Evolutionary conservation across 1,140 invertebrate species (phyloP).

Genomic region (Sycophaga agraensis): DNA sequence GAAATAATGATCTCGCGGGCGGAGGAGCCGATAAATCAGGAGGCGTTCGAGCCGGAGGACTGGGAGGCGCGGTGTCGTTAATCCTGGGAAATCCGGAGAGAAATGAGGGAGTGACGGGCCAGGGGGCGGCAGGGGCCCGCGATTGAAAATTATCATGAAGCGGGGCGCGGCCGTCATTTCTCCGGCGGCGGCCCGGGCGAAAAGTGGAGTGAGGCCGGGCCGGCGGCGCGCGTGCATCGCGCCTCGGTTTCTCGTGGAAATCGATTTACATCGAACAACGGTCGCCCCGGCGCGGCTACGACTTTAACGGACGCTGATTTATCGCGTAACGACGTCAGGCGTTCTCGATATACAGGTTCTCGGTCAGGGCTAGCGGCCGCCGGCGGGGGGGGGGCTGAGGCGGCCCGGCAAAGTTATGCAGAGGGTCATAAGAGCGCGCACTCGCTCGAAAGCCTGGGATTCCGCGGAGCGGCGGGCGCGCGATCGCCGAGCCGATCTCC

Average conservation of each 20-base stretch:
- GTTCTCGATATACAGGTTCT: constrained; percentile 55
- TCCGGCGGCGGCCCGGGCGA: too few species aligned
- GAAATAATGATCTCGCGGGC: neutral
- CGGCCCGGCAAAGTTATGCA: constrained; percentile 52
- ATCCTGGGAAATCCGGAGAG: too few species aligned
- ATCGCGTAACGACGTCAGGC: constrained; percentile 56
- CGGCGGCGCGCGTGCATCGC: constrained; percentile 7
- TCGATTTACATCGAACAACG: constrained; percentile 43
- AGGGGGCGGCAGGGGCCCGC: neutral
- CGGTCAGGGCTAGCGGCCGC: constrained; percentile 44
- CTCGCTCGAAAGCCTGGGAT: constrained; percentile 44
- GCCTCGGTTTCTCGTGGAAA: constrained; percentile 31
- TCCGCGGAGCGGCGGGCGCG: constrained; percentile 37
- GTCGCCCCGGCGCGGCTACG: constrained; percentile 34
- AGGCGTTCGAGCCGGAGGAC: neutral
- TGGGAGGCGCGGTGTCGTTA: neutral
- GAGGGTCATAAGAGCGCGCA: constrained; percentile 47
- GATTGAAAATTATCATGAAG: constrained; percentile 26
- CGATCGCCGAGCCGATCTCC: constrained; percentile 42
- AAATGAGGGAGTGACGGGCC: neutral
- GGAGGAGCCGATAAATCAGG: constrained; percentile 2
- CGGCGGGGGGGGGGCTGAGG: too few species aligned
- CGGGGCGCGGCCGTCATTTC: too few species aligned
- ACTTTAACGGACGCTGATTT: constrained; percentile 54
- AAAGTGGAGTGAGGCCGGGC: constrained; percentile 6